phyloP scores from a whole-genome alignment of 1,140 invertebrate species.

The Pseudomyrmex gracilis region DNA sequence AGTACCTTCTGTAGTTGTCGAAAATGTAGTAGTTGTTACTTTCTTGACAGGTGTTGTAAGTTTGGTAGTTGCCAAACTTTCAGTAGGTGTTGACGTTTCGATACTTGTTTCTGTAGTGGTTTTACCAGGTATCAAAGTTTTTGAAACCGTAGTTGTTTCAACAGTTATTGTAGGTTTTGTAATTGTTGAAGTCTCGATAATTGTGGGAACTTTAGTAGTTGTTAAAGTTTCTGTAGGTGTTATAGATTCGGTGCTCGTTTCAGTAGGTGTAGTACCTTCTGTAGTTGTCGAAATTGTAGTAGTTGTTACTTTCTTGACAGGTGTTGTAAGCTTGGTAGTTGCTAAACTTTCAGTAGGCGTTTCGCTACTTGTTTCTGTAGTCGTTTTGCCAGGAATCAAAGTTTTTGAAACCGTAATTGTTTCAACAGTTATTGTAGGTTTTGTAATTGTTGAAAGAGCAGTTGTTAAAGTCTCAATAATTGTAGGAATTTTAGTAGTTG shows the following conservation, averaged over 20 bases:
- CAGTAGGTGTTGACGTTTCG: background rate
- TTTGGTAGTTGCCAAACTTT: background rate
- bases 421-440: background rate
- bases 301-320: background rate
- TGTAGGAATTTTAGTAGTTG: background rate
- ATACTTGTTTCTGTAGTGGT: background rate
- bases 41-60: background rate
- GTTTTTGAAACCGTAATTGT: background rate
- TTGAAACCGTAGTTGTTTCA: background rate
- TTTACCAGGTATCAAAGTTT: background rate
- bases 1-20: background rate
- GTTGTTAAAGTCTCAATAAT: background rate
- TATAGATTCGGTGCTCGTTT: background rate
- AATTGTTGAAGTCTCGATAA: too few species aligned
- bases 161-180: slow-evolving; percentile 2
- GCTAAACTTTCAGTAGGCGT: background rate
- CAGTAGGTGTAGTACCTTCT: background rate
- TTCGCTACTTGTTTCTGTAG: background rate
- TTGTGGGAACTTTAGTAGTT: too few species aligned
- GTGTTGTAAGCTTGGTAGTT: background rate
- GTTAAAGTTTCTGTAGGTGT: background rate
- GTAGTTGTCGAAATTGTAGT: background rate
- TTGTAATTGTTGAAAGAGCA: background rate
- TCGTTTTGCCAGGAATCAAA: background rate
- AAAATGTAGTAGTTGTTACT: background rate